Evolutionary conservation across 2,888 invertebrate genomes (phyloP).

Genomic region (Brachyopa scutellaris): DNA sequence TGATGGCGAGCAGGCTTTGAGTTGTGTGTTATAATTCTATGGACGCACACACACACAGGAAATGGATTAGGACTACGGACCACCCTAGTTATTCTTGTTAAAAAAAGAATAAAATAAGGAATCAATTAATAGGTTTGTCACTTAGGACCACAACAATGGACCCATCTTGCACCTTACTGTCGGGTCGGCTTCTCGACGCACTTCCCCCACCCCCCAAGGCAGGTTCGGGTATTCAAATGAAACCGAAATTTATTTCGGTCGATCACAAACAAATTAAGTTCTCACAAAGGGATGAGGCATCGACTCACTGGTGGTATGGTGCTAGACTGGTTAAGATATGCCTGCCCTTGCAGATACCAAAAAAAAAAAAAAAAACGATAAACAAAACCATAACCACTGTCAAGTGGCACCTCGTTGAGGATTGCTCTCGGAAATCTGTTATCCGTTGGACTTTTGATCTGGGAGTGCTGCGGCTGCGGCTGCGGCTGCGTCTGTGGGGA

Average conservation of each 20-base stretch:
- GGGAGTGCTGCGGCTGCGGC: neutral
- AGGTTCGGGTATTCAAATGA: slow-evolving; percentile 51
- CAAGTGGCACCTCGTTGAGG: slow-evolving; percentile 8
- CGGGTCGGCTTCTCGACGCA: slow-evolving; percentile 19
- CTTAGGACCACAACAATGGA: slow-evolving; percentile 45
- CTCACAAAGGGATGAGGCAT: slow-evolving; percentile 10
- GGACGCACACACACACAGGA: slow-evolving; percentile 13
- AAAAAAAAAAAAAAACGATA: no score
- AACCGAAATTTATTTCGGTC: slow-evolving; percentile 50
- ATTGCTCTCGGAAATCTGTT: neutral
- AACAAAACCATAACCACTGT: neutral
- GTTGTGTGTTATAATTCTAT: slow-evolving; percentile 37
- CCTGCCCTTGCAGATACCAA: neutral
- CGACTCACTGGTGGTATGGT: neutral
- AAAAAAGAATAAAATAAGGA: slow-evolving; percentile 18
- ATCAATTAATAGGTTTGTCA: slow-evolving; percentile 65
- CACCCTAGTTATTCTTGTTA: slow-evolving; percentile 49
- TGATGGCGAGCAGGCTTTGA: slow-evolving; percentile 32
- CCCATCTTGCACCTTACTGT: slow-evolving; percentile 51
- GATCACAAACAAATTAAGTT: slow-evolving; percentile 63
- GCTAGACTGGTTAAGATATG: slow-evolving; percentile 11
- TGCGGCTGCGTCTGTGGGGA: neutral
- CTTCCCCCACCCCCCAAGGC: neutral
- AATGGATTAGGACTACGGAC: slow-evolving; percentile 49
- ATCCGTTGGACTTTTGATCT: neutral